A percentile compares a stretch with the other conserved stretches of the same genome.
These are phyloP conservation scores for Salminus brasiliensis DNA, from an alignment of 2,113 vertebrate species.

Conservation along the genomic window DNA sequence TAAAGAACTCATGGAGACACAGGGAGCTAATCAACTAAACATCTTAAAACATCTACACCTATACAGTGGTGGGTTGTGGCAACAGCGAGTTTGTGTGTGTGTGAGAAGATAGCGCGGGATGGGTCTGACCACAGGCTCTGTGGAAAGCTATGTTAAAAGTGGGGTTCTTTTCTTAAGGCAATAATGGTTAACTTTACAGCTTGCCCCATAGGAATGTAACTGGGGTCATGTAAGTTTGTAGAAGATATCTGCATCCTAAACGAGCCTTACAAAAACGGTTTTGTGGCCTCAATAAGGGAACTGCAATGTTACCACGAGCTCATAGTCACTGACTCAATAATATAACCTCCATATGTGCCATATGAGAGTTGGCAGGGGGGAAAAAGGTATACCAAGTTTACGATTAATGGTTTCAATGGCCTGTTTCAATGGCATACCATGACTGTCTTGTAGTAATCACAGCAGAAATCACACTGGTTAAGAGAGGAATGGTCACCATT, in stretches of 20 bases:
- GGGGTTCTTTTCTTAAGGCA: constrained; percentile 58
- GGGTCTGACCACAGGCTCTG: background rate
- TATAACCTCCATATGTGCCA: constrained; percentile 3
- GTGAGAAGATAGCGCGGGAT: background rate
- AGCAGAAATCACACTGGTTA: constrained; percentile 60
- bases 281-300: too few relatives aligned
- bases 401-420: background rate
- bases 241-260: background rate
- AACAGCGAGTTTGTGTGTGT: background rate
- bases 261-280: background rate
- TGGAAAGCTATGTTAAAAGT: background rate
- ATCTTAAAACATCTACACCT: background rate
- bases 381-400: too few relatives aligned
- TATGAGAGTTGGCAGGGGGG: background rate
- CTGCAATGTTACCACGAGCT: background rate
- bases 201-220: background rate
- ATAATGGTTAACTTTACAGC: constrained; percentile 53
- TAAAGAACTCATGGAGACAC: background rate
- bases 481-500: constrained; percentile 63
- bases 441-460: constrained; percentile 18
- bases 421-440: background rate
- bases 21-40: background rate
- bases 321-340: background rate
- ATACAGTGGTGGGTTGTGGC: background rate
- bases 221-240: background rate